Conservation (phyloP, 2,888 invertebrate species). For the Phaonia tiefii region DNA sequence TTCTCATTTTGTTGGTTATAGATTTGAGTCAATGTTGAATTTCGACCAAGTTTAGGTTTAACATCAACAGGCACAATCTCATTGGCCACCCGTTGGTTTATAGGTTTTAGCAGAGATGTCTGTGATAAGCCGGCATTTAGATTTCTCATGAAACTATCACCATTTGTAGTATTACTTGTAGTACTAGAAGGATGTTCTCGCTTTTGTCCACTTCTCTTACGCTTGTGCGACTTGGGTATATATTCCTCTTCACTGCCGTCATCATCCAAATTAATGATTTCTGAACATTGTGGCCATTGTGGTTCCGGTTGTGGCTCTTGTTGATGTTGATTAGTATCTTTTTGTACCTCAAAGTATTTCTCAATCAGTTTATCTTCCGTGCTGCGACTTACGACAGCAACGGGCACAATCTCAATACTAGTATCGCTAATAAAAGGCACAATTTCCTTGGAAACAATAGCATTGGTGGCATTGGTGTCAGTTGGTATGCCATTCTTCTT, state of each 20-base stretch:
- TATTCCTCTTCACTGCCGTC: conserved; percentile 38
- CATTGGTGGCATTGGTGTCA: conserved; percentile 71
- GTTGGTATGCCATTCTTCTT: conserved; percentile 71
- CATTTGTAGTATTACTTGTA: neutral
- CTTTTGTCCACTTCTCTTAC: conserved; percentile 19
- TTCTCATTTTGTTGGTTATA: conserved; percentile 52
- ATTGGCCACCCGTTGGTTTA: conserved; percentile 37
- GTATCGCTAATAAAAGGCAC: conserved; percentile 73
- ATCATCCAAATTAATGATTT: conserved; percentile 53
- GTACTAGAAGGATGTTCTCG: conserved; percentile 17
- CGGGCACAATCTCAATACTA: conserved; percentile 71
- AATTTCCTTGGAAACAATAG: conserved; percentile 73
- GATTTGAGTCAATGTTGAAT: conserved; percentile 43
- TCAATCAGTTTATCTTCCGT: conserved; percentile 76
- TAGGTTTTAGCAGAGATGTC: conserved; percentile 68
- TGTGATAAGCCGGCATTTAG: conserved; percentile 53
- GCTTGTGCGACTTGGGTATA: conserved; percentile 20
- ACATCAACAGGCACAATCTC: conserved; percentile 48
- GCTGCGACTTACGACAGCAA: conserved; percentile 71
- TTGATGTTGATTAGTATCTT: conserved; percentile 45
- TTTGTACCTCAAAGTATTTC: conserved; percentile 73
- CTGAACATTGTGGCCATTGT: conserved; percentile 22
- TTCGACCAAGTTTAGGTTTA: conserved; percentile 29
- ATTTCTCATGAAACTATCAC: conserved; percentile 50
- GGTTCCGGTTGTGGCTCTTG: conserved; percentile 1